Base-by-base conservation (phyloP, 2,888 invertebrate genomes). In the Caenorhabditis auriculariae region DNA sequence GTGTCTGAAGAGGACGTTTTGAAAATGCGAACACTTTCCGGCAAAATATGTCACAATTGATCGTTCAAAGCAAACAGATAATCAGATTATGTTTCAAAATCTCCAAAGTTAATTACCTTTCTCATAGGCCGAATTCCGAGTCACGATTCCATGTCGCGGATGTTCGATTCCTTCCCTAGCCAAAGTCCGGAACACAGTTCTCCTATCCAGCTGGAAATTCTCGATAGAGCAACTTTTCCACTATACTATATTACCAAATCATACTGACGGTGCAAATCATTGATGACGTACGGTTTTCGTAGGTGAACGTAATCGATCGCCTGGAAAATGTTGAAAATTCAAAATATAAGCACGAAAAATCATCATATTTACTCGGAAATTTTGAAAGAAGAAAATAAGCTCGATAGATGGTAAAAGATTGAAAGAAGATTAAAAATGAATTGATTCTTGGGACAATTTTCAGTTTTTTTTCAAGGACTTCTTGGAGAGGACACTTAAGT, bases 181-280 rank as follows among this genome's bases (percentile, higher is more conserved):
- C 80, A 99, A 85, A 78, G 93, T 93, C 27, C 92, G 88, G 84
- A 98, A 96, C 3, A 98, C 98, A 84, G 90, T 90, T 81, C 94
- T 87, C 67, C 79, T 64, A 50, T 79, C 78, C 93, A 88, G 62
- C 75, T 81, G 62, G 38, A 76, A 66, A 39, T 19, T 29, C 41
- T 9, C 23, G 27, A 27, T 24, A 46, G n/a, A n/a, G n/a, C n/a
- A n/a, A n/a, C 23, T 47, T 21, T 5, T 44, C 3, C 21, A 15
- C 24, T 27, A 6, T 44, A 27, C 28, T 32, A 27, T 29, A 29
- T 46, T 86, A 90, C 93, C 80, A 98, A 90, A 83, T 93, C 93
- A 84, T 92, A 96, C 83, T 99, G 98, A 90, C 94, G 92, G 79
- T 93, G 91, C 72, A 99, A 87, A 86, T 99, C 94, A 84, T 99